A percentile compares a stretch with the other conserved stretches of the same genome.
Conservation (phyloP, 2,888 invertebrate species). For the Sinotaia quadrata region DNA sequence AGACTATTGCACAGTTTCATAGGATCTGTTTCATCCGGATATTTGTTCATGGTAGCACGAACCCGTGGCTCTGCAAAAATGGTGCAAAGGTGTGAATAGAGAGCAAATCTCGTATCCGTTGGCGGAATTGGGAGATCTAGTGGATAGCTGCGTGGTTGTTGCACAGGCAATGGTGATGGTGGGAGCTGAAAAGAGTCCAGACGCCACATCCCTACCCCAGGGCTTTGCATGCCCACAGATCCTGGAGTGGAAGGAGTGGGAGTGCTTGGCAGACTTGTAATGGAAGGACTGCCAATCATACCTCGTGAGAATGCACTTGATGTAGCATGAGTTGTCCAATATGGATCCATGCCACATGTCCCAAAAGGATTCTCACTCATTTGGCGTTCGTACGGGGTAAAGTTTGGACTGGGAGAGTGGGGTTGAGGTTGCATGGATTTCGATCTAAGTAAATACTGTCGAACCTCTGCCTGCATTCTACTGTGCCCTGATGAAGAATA, state of each 20-base stretch:
- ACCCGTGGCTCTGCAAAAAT: slow-evolving; percentile 94
- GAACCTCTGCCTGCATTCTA: background rate
- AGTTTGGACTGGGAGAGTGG: background rate
- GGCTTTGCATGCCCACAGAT: background rate
- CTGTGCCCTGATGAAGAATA: background rate
- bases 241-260: background rate
- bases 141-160: slow-evolving; percentile 2
- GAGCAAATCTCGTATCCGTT: slow-evolving; percentile 80
- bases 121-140: slow-evolving; percentile 46
- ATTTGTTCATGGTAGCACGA: slow-evolving; percentile 87
- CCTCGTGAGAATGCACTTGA: no score
- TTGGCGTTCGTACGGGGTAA: slow-evolving; percentile 7
- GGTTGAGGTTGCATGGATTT: slow-evolving; percentile 12
- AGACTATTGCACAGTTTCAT: slow-evolving; percentile 75
- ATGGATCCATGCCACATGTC: no score
- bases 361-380: slow-evolving; percentile 11
- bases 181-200: background rate
- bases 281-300: background rate
- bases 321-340: no score
- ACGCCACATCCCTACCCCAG: background rate
- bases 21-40: slow-evolving; percentile 91
- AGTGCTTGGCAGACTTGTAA: slow-evolving; percentile 11
- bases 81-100: slow-evolving; percentile 91
- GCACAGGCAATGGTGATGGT: background rate
- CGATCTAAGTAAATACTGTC: slow-evolving; percentile 1